phyloP scores from a whole-genome alignment of 2,113 vertebrate species.

The Marcusenius ussheri region DNA sequence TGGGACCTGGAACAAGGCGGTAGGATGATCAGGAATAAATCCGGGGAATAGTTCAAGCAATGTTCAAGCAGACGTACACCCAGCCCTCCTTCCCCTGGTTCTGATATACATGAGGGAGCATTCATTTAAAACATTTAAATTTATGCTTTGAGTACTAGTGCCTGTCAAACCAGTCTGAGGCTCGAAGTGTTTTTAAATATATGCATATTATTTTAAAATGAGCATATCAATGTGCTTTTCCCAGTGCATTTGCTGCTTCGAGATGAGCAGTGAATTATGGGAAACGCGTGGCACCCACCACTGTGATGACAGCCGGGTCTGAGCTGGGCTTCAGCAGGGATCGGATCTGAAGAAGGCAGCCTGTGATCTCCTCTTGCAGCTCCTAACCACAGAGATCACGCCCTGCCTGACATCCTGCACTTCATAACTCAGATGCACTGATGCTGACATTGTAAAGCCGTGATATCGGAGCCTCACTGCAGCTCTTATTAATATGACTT shows the following conservation, averaged over 20 bases:
- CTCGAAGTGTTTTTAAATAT: neutral
- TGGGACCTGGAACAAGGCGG: slow-evolving; percentile 55
- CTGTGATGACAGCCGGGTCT: slow-evolving; percentile 36
- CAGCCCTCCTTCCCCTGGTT: neutral
- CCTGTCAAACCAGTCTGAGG: neutral
- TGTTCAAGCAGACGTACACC: neutral
- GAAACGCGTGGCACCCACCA: slow-evolving; percentile 52
- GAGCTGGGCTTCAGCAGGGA: slow-evolving; percentile 47
- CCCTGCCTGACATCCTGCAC: neutral
- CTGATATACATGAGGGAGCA: neutral
- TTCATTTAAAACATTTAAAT: neutral
- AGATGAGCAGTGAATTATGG: neutral
- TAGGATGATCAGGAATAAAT: neutral
- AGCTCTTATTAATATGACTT: neutral
- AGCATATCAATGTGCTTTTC: neutral
- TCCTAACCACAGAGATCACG: slow-evolving; percentile 23
- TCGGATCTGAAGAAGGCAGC: slow-evolving; percentile 64
- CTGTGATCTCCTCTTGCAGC: slow-evolving; percentile 54
- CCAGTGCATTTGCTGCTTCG: neutral
- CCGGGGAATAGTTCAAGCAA: neutral
- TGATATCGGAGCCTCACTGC: neutral
- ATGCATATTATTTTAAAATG: neutral
- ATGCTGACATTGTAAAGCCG: too few relatives aligned
- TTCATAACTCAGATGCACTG: neutral
- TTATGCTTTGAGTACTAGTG: neutral